Percentiles rank a stretch among this genome's conserved stretches.
phyloP scores from a whole-genome alignment of 2,888 invertebrate genomes.

The Thecophora atra region DNA sequence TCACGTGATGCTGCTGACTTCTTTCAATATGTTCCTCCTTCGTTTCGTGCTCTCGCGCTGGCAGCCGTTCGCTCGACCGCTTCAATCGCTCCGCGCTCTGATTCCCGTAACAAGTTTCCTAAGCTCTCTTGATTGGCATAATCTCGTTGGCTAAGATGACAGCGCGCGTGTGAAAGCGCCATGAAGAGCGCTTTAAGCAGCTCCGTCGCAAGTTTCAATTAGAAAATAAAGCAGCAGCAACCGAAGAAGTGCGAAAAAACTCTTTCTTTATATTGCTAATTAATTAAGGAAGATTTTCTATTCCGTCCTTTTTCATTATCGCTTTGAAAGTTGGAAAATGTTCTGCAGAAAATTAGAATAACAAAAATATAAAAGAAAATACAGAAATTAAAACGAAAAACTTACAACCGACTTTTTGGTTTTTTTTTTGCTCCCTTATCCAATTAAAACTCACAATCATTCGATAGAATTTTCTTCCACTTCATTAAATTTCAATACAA shows the following conservation, averaged over 20 bases:
- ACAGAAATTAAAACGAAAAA: too few species aligned
- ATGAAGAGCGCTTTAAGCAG: constrained; percentile 24
- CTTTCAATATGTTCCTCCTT: too few species aligned
- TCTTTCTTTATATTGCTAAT: background rate
- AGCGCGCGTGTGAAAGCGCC: constrained; percentile 25
- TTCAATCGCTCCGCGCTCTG: background rate
- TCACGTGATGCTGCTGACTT: constrained; percentile 23
- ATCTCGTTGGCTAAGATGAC: constrained; percentile 41
- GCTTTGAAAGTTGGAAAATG: too few species aligned
- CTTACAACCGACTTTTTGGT: too few species aligned
- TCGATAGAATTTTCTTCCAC: too few species aligned
- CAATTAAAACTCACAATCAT: too few species aligned
- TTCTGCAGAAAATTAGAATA: too few species aligned
- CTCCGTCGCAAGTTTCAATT: constrained; percentile 13
- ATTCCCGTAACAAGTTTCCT: constrained; percentile 32
- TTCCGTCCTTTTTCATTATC: background rate
- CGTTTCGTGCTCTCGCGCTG: too few species aligned
- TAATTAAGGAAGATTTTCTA: background rate
- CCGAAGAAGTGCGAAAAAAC: too few species aligned
- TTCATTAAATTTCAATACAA: too few species aligned
- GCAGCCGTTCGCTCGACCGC: constrained; percentile 26
- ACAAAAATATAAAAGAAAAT: too few species aligned
- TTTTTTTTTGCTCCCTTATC: too few species aligned
- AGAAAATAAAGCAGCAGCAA: background rate
- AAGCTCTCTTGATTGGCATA: constrained; percentile 52